Conservation (phyloP, 2,113 vertebrate species). For the Oplegnathus fasciatus region DNA sequence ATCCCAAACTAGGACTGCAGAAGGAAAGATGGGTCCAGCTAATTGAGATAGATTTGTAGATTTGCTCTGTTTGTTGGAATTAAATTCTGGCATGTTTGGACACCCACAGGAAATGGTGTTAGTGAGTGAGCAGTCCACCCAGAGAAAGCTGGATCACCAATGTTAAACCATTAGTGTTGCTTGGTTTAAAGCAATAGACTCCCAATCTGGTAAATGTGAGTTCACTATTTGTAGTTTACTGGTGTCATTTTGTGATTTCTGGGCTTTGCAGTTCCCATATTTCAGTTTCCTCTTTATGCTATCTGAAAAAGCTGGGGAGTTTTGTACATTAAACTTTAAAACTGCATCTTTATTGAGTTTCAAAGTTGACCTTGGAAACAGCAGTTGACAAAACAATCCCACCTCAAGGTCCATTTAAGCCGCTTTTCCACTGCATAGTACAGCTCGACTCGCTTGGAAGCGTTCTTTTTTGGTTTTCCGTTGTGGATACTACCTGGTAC, state of each 20-base stretch:
- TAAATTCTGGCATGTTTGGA: not conserved
- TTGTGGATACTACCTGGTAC: too few species aligned
- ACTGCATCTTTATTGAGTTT: too few species aligned
- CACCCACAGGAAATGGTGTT: not conserved
- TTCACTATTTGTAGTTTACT: not conserved
- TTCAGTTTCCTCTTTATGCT: too few species aligned
- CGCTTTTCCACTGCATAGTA: too few species aligned
- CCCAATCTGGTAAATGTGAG: not conserved
- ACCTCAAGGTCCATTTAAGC: too few species aligned
- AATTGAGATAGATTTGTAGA: constrained; percentile 21
- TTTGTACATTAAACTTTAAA: too few species aligned
- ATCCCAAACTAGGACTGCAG: constrained; percentile 14
- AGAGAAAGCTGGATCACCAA: not conserved
- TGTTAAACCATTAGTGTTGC: not conserved
- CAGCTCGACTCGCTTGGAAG: too few species aligned
- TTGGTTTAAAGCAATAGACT: not conserved
- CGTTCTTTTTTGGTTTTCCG: too few species aligned
- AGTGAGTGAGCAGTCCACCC: not conserved
- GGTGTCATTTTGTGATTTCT: not conserved
- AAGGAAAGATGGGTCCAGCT: not conserved
- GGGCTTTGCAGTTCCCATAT: too few species aligned
- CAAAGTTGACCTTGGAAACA: too few species aligned
- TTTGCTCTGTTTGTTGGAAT: constrained; percentile 1
- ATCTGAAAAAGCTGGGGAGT: too few species aligned
- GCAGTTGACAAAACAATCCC: too few species aligned